Percentiles rank a stretch among this genome's conserved stretches.
Conservation (phyloP, 2,888 invertebrate genomes). For the Acanthosoma haemorrhoidale region DNA sequence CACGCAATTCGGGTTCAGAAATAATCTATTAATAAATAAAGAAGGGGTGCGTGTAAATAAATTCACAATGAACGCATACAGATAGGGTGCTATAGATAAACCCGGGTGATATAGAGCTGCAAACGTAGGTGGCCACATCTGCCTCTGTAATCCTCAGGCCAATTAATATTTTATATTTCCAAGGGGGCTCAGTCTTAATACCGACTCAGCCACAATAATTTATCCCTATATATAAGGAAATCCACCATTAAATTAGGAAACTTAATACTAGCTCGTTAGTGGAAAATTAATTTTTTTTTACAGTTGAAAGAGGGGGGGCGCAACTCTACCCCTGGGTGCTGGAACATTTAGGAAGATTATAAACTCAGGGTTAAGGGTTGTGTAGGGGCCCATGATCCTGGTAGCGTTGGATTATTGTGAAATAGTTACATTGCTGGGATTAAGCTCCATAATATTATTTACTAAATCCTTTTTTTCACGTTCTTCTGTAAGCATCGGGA, state of each 20-base stretch:
- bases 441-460: too few species aligned
- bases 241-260: slow-evolving; percentile 8
- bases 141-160: background rate
- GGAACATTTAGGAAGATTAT: slow-evolving; percentile 9
- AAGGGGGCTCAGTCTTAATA: slow-evolving; percentile 12
- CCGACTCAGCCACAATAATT: slow-evolving; percentile 1
- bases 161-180: slow-evolving; percentile 9
- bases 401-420: background rate
- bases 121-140: background rate
- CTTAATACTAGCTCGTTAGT: slow-evolving; percentile 10
- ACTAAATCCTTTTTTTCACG: too few species aligned
- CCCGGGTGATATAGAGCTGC: background rate
- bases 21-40: background rate
- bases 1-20: too few species aligned
- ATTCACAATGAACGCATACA: background rate
- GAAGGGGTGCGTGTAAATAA: background rate
- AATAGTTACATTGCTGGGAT: background rate
- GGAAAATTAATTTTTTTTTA: slow-evolving; percentile 12
- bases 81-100: background rate
- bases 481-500: too few species aligned
- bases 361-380: background rate
- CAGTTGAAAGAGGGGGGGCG: background rate
- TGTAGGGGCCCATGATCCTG: background rate
- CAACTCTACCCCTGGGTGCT: background rate
- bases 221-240: background rate